phyloP scores from a whole-genome alignment of 2,113 vertebrate species.

The Poeciliopsis turrubarensis region DNA sequence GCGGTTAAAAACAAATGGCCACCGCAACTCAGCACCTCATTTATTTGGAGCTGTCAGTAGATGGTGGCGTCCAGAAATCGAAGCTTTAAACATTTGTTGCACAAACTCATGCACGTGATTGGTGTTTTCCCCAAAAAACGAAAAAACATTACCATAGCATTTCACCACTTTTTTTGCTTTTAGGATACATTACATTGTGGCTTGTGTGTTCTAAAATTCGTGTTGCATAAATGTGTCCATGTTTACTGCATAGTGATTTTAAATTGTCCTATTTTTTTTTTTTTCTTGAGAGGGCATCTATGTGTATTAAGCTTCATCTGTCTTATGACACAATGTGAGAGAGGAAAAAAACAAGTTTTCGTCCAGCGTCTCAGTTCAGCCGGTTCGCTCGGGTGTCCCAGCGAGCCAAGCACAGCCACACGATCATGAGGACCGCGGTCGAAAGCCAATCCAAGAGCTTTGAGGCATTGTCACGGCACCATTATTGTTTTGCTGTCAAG shows the following conservation, averaged over 20 bases:
- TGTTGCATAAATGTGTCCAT: not conserved
- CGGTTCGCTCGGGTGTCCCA: constrained; percentile 26
- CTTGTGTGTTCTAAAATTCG: not conserved
- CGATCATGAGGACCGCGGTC: constrained; percentile 7
- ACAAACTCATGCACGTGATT: not conserved
- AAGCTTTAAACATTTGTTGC: not conserved
- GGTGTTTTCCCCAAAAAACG: not conserved
- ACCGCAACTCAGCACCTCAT: not conserved
- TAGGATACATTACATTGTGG: not conserved
- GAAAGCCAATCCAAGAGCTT: constrained; percentile 21
- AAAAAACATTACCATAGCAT: not conserved
- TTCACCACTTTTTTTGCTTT: not conserved
- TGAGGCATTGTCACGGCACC: constrained; percentile 28
- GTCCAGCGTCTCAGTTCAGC: constrained; percentile 25
- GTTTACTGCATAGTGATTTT: not conserved
- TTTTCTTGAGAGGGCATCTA: not conserved
- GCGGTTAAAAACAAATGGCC: not conserved
- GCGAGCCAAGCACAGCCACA: constrained; percentile 9
- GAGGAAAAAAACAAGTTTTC: not conserved
- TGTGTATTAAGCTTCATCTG: constrained; percentile 4
- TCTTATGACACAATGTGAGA: constrained; percentile 2
- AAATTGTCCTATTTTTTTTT: not conserved
- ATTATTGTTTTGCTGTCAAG: constrained; percentile 49
- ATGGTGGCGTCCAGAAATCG: not conserved
- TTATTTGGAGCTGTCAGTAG: not conserved